Evolutionary conservation across 2,888 invertebrate genomes (phyloP).

Genomic region (Apotomis turbidana): DNA sequence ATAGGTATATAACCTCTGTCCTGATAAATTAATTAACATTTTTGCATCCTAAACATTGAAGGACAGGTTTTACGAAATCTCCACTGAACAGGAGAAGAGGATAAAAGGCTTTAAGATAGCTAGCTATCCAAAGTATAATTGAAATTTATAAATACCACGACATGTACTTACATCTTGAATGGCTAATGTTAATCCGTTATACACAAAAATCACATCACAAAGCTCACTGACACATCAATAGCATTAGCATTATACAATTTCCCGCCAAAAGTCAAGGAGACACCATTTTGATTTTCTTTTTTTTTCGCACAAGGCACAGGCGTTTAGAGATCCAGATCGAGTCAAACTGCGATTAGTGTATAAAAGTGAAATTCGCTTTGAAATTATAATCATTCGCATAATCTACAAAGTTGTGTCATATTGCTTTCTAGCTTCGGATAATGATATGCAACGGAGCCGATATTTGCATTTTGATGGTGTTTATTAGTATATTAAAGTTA

Average conservation of each 20-base stretch:
- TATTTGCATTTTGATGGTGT: conserved; percentile 23
- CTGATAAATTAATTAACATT: too few relatives aligned
- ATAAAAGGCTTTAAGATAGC: too few relatives aligned
- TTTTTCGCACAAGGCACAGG: conserved; percentile 9
- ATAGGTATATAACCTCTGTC: too few relatives aligned
- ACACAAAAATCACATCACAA: conserved; percentile 20
- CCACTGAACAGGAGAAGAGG: too few relatives aligned
- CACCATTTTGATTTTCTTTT: conserved; percentile 17
- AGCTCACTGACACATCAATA: conserved; percentile 11
- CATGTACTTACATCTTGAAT: conserved; percentile 34
- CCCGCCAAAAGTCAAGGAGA: conserved; percentile 14
- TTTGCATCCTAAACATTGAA: too few relatives aligned
- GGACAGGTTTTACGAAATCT: too few relatives aligned
- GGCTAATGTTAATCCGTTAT: conserved; percentile 14
- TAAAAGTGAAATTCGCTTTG: conserved; percentile 37
- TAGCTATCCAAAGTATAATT: too few relatives aligned
- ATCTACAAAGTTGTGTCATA: conserved; percentile 37
- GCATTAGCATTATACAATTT: not conserved
- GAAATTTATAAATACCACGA: too few relatives aligned
- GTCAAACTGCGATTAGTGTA: conserved; percentile 27
- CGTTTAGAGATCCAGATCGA: not conserved
- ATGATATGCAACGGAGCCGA: conserved; percentile 24
- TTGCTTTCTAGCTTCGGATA: conserved; percentile 35
- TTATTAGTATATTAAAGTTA: conserved; percentile 16
- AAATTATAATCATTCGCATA: conserved; percentile 41